Evolutionary conservation across 2,888 invertebrate species (phyloP).

Genomic region (Perdita meconis): DNA sequence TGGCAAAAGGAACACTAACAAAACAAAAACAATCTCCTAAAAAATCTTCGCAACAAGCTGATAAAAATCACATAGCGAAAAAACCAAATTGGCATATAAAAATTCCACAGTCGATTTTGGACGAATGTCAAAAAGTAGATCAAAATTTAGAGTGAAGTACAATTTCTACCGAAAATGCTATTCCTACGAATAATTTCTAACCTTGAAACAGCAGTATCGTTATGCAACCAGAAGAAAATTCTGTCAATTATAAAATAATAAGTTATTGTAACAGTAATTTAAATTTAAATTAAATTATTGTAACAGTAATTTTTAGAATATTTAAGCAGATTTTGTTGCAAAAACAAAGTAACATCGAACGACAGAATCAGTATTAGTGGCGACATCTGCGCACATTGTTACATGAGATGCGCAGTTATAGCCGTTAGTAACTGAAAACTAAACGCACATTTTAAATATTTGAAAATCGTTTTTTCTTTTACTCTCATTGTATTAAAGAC

Average conservation of each 20-base stretch:
- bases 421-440: background rate
- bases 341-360: background rate
- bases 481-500: background rate
- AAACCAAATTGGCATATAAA: slow-evolving; percentile 29
- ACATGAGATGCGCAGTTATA: background rate
- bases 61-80: background rate
- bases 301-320: background rate
- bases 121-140: slow-evolving; percentile 17
- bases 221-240: background rate
- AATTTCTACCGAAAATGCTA: too few species aligned
- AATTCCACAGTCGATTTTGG: slow-evolving; percentile 26
- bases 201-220: background rate
- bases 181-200: background rate
- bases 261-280: background rate
- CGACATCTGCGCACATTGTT: background rate
- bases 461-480: background rate
- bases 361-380: background rate
- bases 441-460: background rate
- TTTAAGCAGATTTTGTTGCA: background rate
- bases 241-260: background rate
- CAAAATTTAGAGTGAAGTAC: too few species aligned
- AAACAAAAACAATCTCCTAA: too few species aligned
- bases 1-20: background rate
- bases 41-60: too few species aligned
- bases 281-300: background rate